Evolutionary conservation across 1,140 invertebrate species (phyloP).

Genomic region (Amyelois transitella): DNA sequence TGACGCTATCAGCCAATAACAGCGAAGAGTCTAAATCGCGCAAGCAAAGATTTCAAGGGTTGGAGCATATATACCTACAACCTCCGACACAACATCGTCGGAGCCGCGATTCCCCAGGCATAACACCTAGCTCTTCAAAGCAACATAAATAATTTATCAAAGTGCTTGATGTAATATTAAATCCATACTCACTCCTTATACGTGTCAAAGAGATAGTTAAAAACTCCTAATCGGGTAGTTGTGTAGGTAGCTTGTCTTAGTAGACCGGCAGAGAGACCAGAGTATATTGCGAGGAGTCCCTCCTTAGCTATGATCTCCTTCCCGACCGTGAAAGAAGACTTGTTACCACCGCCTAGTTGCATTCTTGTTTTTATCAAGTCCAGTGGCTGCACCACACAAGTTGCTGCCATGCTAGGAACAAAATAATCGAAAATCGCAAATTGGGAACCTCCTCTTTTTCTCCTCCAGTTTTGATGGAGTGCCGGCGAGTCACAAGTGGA

Average conservation of each 20-base stretch:
- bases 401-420: constrained; percentile 93
- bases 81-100: too few relatives aligned
- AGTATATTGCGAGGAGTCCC: constrained; percentile 91
- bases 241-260: constrained; percentile 98
- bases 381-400: constrained; percentile 96
- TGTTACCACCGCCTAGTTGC: constrained; percentile 91
- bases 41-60: too few relatives aligned
- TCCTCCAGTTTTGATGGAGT: too few relatives aligned
- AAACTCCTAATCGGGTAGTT: constrained; percentile 96
- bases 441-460: too few relatives aligned
- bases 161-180: too few relatives aligned
- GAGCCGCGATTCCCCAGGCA: too few relatives aligned
- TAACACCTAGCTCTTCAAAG: too few relatives aligned
- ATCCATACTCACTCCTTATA: constrained; percentile 76
- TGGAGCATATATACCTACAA: too few relatives aligned
- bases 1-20: too few relatives aligned
- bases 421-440: background rate
- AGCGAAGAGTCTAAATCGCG: too few relatives aligned
- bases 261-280: constrained; percentile 91
- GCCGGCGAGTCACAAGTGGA: too few relatives aligned
- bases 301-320: constrained; percentile 92
- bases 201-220: constrained; percentile 92
- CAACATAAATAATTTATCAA: too few relatives aligned
- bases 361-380: constrained; percentile 99
- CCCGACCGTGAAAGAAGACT: constrained; percentile 80